Conservation (phyloP, 2,888 invertebrate genomes). For the Pheosia gnoma region DNA sequence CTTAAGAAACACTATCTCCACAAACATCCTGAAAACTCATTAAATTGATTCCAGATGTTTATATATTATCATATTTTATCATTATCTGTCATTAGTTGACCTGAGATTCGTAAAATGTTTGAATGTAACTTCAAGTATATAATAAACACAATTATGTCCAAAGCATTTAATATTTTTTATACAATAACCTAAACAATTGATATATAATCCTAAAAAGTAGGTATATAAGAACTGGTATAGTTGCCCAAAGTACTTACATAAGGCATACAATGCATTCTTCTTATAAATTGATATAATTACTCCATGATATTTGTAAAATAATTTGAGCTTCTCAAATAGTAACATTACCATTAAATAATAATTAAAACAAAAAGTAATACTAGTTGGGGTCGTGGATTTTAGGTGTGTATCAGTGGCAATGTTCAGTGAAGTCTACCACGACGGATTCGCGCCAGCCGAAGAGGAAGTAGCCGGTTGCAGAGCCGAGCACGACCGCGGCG, state of each 20-base stretch:
- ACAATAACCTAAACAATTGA: constrained; percentile 63
- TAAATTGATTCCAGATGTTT: not conserved
- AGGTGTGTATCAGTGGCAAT: constrained; percentile 90
- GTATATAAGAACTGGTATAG: constrained; percentile 74
- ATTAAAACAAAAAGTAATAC: constrained; percentile 24
- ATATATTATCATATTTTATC: not conserved
- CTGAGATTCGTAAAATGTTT: too few species aligned
- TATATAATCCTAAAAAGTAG: constrained; percentile 54
- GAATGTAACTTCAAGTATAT: too few species aligned
- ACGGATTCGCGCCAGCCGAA: constrained; percentile 98
- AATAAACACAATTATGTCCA: constrained; percentile 43
- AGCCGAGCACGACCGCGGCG: constrained; percentile 93
- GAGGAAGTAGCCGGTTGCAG: constrained; percentile 95
- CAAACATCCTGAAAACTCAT: constrained; percentile 48
- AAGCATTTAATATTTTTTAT: constrained; percentile 65
- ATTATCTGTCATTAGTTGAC: not conserved
- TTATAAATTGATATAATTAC: constrained; percentile 71
- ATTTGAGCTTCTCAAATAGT: constrained; percentile 64
- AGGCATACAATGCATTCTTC: constrained; percentile 62
- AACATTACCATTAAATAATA: constrained; percentile 42
- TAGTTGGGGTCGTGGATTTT: constrained; percentile 36
- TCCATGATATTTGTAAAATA: constrained; percentile 64
- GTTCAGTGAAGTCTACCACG: constrained; percentile 97
- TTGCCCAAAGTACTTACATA: constrained; percentile 62
- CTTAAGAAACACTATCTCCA: constrained; percentile 73